phyloP scores from a whole-genome alignment of 2,888 invertebrate genomes.

The Leuctra nigra region DNA sequence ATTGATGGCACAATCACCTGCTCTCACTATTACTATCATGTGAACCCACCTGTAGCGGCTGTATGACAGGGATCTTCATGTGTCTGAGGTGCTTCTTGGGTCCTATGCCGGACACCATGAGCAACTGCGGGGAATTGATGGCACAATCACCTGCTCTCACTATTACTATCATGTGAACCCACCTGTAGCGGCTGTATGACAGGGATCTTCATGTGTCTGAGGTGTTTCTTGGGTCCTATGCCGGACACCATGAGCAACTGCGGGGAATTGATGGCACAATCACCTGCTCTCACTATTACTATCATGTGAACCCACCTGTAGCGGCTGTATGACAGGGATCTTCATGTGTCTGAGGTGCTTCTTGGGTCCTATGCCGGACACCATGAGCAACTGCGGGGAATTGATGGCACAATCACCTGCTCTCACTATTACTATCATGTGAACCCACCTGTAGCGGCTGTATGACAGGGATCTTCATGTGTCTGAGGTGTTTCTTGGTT shows the following conservation, averaged over 20 bases:
- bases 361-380: slow-evolving; percentile 67
- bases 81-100: slow-evolving; percentile 52
- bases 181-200: slow-evolving; percentile 50
- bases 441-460: slow-evolving; percentile 56
- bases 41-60: slow-evolving; percentile 57
- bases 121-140: slow-evolving; percentile 67
- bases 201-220: slow-evolving; percentile 40
- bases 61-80: slow-evolving; percentile 35
- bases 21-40: too few species aligned
- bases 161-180: too few species aligned
- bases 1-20: slow-evolving; percentile 68
- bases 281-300: too few species aligned
- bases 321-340: slow-evolving; percentile 40
- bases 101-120: slow-evolving; percentile 73
- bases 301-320: slow-evolving; percentile 59
- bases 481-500: slow-evolving; percentile 50
- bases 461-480: slow-evolving; percentile 36
- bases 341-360: slow-evolving; percentile 47
- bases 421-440: too few species aligned
- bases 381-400: slow-evolving; percentile 69
- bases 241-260: slow-evolving; percentile 75
- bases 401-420: slow-evolving; percentile 71
- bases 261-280: slow-evolving; percentile 69
- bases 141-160: too few species aligned
- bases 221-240: slow-evolving; percentile 56